Conservation (phyloP, 2,888 invertebrate genomes). For the Polietes domitor region DNA sequence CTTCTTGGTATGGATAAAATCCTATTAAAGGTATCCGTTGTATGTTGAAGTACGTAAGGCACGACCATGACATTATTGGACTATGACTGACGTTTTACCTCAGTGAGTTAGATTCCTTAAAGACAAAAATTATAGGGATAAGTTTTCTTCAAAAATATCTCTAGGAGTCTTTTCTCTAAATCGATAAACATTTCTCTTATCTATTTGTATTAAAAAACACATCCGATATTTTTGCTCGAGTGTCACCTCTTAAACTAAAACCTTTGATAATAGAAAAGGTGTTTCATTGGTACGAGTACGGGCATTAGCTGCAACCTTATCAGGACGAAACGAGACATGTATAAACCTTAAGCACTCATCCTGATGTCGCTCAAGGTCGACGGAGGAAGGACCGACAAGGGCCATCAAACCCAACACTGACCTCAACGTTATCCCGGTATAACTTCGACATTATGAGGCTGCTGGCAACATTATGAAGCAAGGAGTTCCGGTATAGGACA, state of each 20-base stretch:
- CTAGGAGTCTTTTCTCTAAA: too few relatives aligned
- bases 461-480: neutral
- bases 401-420: neutral
- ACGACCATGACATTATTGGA: too few relatives aligned
- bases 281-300: constrained; percentile 36
- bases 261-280: constrained; percentile 21
- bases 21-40: too few relatives aligned
- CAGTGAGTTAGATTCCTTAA: too few relatives aligned
- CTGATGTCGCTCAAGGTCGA: neutral
- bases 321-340: neutral
- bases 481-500: neutral
- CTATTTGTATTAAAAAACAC: too few relatives aligned
- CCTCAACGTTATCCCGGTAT: constrained; percentile 14
- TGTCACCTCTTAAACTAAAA: neutral
- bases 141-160: too few relatives aligned
- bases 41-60: too few relatives aligned
- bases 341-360: constrained; percentile 23
- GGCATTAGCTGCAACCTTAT: constrained; percentile 39
- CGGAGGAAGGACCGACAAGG: neutral
- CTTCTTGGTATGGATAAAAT: too few relatives aligned
- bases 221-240: neutral
- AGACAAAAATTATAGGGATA: too few relatives aligned
- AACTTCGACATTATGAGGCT: neutral
- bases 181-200: too few relatives aligned
- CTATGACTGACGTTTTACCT: too few relatives aligned